Evolutionary conservation across 2,888 invertebrate genomes (phyloP).

Genomic region (Bimastos eiseni): DNA sequence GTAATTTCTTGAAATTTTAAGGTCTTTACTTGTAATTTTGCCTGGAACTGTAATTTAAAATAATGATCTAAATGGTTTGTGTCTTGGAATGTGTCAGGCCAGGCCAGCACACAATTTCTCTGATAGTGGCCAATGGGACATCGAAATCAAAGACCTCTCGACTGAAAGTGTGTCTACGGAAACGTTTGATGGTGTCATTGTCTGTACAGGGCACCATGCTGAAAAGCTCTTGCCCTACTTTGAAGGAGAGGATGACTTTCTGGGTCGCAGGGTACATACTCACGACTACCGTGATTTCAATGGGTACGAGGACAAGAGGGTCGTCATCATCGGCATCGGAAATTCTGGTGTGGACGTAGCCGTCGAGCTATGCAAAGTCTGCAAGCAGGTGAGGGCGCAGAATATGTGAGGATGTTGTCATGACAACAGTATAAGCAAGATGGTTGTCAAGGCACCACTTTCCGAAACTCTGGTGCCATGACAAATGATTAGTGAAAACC

Average conservation of each 20-base stretch:
- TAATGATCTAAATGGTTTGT: too few relatives aligned
- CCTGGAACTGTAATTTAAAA: too few relatives aligned
- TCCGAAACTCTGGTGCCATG: too few relatives aligned
- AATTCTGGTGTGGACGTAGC: conserved; percentile 64
- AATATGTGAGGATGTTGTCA: too few relatives aligned
- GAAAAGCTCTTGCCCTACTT: conserved; percentile 47
- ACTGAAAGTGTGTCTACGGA: conserved; percentile 44
- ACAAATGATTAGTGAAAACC: too few relatives aligned
- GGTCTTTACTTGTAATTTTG: too few relatives aligned
- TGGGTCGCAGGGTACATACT: conserved; percentile 26
- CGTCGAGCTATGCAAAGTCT: conserved; percentile 59
- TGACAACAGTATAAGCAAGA: too few relatives aligned
- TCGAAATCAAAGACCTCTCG: conserved; percentile 49
- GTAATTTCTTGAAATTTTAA: too few relatives aligned
- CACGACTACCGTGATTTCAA: conserved; percentile 41
- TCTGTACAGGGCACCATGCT: conserved; percentile 55
- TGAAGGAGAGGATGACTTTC: conserved; percentile 29
- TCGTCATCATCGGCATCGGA: conserved; percentile 64
- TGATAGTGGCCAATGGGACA: conserved; percentile 54
- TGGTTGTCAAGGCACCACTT: too few relatives aligned
- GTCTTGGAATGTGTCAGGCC: background rate
- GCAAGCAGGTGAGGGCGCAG: conserved; percentile 51
- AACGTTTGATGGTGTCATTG: conserved; percentile 54
- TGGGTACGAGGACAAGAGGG: conserved; percentile 55
- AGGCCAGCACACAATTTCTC: conserved; percentile 48